Evolutionary conservation across 2,797 vertebrate species (phyloP).

Genomic region (Paramormyrops hopkinsi): DNA sequence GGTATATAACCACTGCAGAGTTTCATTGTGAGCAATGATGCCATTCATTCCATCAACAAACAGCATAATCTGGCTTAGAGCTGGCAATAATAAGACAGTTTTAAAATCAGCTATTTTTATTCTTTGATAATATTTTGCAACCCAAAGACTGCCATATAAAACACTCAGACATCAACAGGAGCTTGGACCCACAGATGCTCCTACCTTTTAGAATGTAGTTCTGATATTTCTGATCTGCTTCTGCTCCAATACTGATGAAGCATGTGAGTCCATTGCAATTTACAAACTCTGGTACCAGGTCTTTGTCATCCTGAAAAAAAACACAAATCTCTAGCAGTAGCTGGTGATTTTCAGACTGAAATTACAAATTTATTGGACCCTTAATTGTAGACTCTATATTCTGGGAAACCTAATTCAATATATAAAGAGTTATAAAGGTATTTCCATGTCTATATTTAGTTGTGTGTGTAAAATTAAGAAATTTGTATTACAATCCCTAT

Average conservation of each 20-base stretch:
- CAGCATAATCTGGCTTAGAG: constrained; percentile 95
- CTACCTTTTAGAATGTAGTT: constrained; percentile 93
- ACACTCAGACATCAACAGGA: background rate
- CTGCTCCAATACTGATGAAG: constrained; percentile 83
- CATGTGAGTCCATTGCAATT: constrained; percentile 84
- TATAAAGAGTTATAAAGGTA: background rate
- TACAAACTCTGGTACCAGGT: constrained; percentile 91
- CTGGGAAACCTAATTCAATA: background rate
- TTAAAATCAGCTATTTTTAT: background rate
- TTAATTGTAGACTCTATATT: background rate
- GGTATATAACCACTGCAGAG: constrained; percentile 85
- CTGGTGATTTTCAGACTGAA: background rate
- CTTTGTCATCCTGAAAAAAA: constrained; percentile 80
- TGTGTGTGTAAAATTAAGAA: background rate
- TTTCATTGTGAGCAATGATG: constrained; percentile 80
- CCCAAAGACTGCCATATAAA: background rate
- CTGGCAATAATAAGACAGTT: constrained; percentile 50
- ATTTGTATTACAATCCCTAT: background rate
- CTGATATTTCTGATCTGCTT: constrained; percentile 95
- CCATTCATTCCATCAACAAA: constrained; percentile 95
- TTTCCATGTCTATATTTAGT: background rate
- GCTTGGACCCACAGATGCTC: constrained; percentile 4
- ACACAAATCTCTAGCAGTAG: background rate
- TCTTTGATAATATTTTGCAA: background rate
- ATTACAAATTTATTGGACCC: background rate